phyloP scores from a whole-genome alignment of 2,888 invertebrate species.

The Mesoligia furuncula region DNA sequence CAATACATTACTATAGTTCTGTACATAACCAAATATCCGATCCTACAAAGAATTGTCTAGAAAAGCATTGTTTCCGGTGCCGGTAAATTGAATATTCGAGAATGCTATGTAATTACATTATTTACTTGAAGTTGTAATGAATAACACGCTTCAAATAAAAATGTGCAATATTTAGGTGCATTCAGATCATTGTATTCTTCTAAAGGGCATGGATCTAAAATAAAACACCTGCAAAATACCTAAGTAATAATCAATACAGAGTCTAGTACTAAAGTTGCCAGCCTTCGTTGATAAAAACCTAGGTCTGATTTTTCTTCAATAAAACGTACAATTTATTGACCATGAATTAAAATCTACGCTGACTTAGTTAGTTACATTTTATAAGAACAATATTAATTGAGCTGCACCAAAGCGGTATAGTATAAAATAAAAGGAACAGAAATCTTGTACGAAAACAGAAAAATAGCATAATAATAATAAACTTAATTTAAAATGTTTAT shows the following conservation, averaged over 20 bases:
- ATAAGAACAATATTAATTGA: neutral
- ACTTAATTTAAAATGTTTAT: neutral
- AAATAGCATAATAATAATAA: neutral
- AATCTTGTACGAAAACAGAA: neutral
- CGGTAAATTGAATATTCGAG: slow-evolving; percentile 40
- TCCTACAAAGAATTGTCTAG: slow-evolving; percentile 33
- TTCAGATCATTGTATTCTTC: slow-evolving; percentile 8
- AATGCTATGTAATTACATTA: slow-evolving; percentile 31
- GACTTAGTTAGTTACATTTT: neutral
- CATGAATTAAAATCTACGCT: neutral
- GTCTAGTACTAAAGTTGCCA: slow-evolving; percentile 50
- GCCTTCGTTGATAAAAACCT: slow-evolving; percentile 3
- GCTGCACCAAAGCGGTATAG: neutral
- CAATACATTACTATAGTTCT: neutral
- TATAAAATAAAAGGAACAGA: neutral
- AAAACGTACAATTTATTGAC: neutral
- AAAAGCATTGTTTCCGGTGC: slow-evolving; percentile 50
- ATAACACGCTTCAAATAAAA: neutral
- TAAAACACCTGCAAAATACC: slow-evolving; percentile 52
- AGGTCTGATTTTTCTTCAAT: neutral
- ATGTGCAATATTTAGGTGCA: slow-evolving; percentile 5
- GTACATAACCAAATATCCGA: neutral
- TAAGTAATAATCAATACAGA: slow-evolving; percentile 52
- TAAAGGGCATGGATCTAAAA: slow-evolving; percentile 42
- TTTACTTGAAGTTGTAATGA: neutral